Evolutionary conservation across 92 coral and sea anemone species (phyloP), one percentile per base, ranked within the genome.

Genomic region (Actinostola sp.): DNA sequence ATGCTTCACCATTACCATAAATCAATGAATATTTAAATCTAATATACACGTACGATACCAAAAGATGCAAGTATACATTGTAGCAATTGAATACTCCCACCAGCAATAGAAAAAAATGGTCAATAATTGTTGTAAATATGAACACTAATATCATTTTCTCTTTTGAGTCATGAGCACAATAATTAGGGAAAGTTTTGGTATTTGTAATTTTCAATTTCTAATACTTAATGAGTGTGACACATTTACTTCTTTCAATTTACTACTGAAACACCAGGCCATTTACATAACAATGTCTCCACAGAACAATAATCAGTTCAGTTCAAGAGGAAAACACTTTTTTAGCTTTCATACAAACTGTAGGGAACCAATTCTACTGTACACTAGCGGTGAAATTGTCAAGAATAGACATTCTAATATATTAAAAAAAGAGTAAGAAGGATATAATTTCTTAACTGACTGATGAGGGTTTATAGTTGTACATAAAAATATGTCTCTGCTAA

Each of bases 121-220:
- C n/a, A n/a, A n/a, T n/a, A n/a, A n/a, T n/a, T n/a, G n/a, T n/a
- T n/a, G n/a, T n/a, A n/a, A n/a, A n/a, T n/a, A n/a, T n/a, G n/a
- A n/a, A n/a, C n/a, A n/a, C n/a, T n/a, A n/a, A n/a, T n/a, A n/a
- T 48, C 20, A 48, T 48, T 48, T 48, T 48, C 54, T 48, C 54
- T 48, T 48, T 39, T 48, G 54, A 17, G 54, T 7, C 11, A 23
- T 52, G 30, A 52, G 59, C 54, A 48, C 9, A 48, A 48, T 48
- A 9, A n/a, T n/a, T n/a, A n/a, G n/a, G n/a, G n/a, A n/a, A n/a
- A 48, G 54, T 48, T 48, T 21, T 48, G n/a, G 54, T 48, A 3
- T 48, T 31, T 71, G 46, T 17, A 71, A 71, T 53, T 34, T 55
- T 53, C 65, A 12, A 53, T 71, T 71, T 71, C 32, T n/a, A 53